phyloP scores from a whole-genome alignment of 2,797 vertebrate species.

The Bovichtus diacanthus region DNA sequence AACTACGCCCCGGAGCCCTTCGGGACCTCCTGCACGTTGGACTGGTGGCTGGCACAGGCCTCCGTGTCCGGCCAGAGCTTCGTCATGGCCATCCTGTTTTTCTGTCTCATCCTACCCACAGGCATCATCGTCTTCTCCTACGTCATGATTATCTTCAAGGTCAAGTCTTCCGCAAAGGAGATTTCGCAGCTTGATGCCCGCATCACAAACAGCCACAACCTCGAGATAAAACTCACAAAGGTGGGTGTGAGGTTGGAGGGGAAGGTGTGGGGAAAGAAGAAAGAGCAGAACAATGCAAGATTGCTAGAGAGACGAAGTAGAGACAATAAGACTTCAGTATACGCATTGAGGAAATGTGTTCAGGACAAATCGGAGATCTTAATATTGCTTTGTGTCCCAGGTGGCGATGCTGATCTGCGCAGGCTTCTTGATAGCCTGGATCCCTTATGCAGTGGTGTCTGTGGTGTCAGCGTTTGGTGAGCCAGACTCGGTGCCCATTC shows the following conservation, averaged over 20 bases:
- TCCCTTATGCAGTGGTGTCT: conserved; percentile 94
- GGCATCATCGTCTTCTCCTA: conserved; percentile 93
- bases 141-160: conserved; percentile 93
- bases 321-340: neutral
- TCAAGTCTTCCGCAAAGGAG: conserved; percentile 93
- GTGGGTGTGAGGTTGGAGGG: conserved; percentile 60
- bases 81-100: conserved; percentile 93
- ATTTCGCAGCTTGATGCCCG: conserved; percentile 91
- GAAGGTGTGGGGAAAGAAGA: neutral
- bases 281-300: neutral
- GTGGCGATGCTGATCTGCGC: conserved; percentile 97
- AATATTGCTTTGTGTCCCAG: conserved; percentile 69
- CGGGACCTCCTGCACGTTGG: conserved; percentile 95
- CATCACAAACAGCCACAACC: conserved; percentile 88
- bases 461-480: conserved; percentile 94
- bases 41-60: conserved; percentile 96
- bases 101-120: conserved; percentile 93
- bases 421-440: conserved; percentile 96
- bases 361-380: neutral
- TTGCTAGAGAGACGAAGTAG: neutral
- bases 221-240: conserved; percentile 97
- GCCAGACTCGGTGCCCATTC: conserved; percentile 90
- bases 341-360: neutral
- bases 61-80: conserved; percentile 91
- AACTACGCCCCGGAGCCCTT: conserved; percentile 94